Conservation (phyloP, 2,113 vertebrate genomes). For the Etia nguti region DNA sequence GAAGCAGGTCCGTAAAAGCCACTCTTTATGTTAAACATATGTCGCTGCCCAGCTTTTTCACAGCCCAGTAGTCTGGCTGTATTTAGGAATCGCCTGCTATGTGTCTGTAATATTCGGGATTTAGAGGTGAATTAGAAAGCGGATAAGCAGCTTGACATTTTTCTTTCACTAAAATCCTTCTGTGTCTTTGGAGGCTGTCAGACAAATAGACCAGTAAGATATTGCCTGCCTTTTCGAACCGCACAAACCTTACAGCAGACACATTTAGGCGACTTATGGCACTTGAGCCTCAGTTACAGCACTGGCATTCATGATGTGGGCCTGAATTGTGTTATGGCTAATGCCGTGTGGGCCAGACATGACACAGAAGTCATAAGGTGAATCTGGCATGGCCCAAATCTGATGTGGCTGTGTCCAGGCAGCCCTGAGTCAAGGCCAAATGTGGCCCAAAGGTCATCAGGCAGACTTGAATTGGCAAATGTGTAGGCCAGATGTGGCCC, state of each 20-base stretch:
- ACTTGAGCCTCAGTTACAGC: not conserved
- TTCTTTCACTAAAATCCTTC: not conserved
- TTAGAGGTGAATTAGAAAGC: not conserved
- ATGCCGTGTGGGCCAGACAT: not conserved
- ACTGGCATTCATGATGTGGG: not conserved
- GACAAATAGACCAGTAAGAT: not conserved
- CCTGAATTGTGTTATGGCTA: not conserved
- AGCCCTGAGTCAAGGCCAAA: not conserved
- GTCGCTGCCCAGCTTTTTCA: not conserved
- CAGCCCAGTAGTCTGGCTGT: not conserved
- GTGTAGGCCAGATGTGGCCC: not conserved
- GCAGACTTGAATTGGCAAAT: not conserved
- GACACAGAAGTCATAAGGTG: not conserved
- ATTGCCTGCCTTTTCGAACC: not conserved
- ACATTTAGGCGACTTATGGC: not conserved
- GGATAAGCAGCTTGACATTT: not conserved
- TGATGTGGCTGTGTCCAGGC: not conserved
- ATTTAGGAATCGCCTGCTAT: not conserved
- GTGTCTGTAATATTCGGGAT: not conserved
- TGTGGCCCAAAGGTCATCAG: not conserved
- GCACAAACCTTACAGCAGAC: not conserved
- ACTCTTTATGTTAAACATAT: not conserved
- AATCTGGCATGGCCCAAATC: not conserved
- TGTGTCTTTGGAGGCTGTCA: not conserved
- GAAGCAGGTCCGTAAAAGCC: not conserved